phyloP scores from a whole-genome alignment of 1,140 invertebrate genomes.

The Ceratina calcarata region DNA sequence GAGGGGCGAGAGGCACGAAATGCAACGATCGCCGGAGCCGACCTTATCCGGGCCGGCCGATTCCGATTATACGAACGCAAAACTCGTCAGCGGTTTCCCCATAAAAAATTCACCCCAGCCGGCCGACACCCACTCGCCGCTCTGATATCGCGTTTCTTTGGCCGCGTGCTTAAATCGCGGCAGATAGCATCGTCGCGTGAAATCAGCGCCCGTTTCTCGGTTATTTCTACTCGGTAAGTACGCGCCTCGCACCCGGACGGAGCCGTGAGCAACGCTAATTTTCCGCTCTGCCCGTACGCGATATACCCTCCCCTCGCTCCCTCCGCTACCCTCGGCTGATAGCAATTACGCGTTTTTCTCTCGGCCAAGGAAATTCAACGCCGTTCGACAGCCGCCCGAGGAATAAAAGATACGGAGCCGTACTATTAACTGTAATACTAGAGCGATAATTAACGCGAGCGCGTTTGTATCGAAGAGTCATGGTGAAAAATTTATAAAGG shows the following conservation, averaged over 20 bases:
- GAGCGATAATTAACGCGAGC: too few relatives aligned
- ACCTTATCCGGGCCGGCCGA: slow-evolving; percentile 4
- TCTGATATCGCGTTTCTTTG: slow-evolving; percentile 35
- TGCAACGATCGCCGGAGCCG: too few relatives aligned
- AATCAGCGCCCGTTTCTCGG: slow-evolving; percentile 21
- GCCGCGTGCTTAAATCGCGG: slow-evolving; percentile 14
- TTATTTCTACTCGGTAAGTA: slow-evolving; percentile 20
- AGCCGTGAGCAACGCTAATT: slow-evolving; percentile 34
- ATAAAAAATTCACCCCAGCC: slow-evolving; percentile 31
- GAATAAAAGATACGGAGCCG: too few relatives aligned
- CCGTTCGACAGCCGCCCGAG: not conserved
- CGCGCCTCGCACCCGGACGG: not conserved
- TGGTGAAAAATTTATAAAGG: too few relatives aligned
- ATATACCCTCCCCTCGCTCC: not conserved
- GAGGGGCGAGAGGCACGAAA: too few relatives aligned
- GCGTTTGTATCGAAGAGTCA: not conserved
- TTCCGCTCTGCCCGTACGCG: slow-evolving; percentile 41
- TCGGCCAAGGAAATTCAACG: not conserved
- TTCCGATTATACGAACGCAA: slow-evolving; percentile 25
- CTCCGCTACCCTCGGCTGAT: not conserved
- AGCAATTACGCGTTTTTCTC: slow-evolving; percentile 9
- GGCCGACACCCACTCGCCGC: not conserved
- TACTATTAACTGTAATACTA: too few relatives aligned
- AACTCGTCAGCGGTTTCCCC: not conserved
- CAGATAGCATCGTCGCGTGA: slow-evolving; percentile 43